Conservation (phyloP, 2,888 invertebrate genomes). For the Coronaproctus castanopsis region DNA sequence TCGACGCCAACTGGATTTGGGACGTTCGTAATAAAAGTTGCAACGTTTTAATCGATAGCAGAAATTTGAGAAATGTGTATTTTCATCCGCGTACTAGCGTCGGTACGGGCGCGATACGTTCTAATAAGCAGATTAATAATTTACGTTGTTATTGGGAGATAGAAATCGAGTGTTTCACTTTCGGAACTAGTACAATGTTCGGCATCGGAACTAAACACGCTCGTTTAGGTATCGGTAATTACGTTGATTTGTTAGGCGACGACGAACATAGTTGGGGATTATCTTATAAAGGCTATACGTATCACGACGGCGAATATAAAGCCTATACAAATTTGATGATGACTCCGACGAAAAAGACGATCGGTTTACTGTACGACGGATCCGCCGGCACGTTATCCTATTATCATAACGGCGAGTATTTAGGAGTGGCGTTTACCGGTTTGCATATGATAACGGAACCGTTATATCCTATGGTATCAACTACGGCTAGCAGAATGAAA, state of each 20-base stretch:
- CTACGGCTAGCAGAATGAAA: conserved; percentile 53
- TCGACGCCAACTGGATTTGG: conserved; percentile 51
- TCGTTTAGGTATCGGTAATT: conserved; percentile 42
- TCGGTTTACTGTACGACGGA: conserved; percentile 48
- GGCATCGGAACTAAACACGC: conserved; percentile 39
- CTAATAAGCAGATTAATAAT: conserved; percentile 41
- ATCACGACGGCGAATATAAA: conserved; percentile 42
- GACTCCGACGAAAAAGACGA: conserved; percentile 43
- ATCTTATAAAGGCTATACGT: conserved; percentile 47
- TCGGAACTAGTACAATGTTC: conserved; percentile 58
- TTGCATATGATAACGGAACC: conserved; percentile 39
- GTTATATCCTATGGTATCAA: conserved; percentile 46
- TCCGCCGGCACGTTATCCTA: conserved; percentile 45
- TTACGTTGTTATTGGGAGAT: conserved; percentile 39
- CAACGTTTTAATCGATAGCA: conserved; percentile 34
- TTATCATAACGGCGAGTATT: conserved; percentile 44
- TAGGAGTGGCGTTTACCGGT: conserved; percentile 49
- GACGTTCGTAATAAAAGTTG: conserved; percentile 34
- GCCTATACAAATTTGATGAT: conserved; percentile 45
- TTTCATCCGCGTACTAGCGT: conserved; percentile 59
- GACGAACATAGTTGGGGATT: conserved; percentile 49
- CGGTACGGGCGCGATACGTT: conserved; percentile 49
- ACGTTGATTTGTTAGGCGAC: conserved; percentile 49
- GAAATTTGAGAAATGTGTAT: conserved; percentile 35
- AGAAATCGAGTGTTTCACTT: conserved; percentile 33